Conservation (phyloP, 2,888 invertebrate species). For the Plebejus anna region DNA sequence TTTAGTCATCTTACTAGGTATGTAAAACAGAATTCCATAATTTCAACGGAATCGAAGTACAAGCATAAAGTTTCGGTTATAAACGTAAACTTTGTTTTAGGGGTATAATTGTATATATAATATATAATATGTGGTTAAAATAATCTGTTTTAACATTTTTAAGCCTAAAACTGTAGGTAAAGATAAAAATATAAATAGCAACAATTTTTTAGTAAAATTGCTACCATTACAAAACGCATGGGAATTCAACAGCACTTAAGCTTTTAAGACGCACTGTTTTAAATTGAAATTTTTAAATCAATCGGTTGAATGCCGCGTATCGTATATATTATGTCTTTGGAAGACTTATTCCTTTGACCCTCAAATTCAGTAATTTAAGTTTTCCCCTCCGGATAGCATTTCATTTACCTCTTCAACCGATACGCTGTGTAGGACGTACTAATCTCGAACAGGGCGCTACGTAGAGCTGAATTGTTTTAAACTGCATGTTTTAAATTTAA, state of each 20-base stretch:
- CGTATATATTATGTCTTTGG: conserved; percentile 53
- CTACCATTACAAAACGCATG: too few species aligned
- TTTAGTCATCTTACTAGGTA: not conserved
- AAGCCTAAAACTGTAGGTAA: not conserved
- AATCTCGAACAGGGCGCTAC: conserved; percentile 62
- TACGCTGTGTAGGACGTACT: conserved; percentile 79
- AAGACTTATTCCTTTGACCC: conserved; percentile 79
- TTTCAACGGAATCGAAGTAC: not conserved
- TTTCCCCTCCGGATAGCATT: conserved; percentile 80
- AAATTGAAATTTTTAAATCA: conserved; percentile 55
- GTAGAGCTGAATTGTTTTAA: conserved; percentile 47
- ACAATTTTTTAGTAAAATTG: too few species aligned
- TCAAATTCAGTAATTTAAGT: conserved; percentile 80
- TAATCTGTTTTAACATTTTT: too few species aligned
- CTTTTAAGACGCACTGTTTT: not conserved
- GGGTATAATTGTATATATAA: too few species aligned
- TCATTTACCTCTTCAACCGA: conserved; percentile 81
- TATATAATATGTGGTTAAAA: too few species aligned
- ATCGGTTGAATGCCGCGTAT: conserved; percentile 59
- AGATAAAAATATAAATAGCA: not conserved
- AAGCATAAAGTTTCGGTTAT: too few species aligned
- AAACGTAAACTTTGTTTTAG: too few species aligned
- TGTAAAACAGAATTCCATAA: not conserved
- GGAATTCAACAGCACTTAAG: not conserved
- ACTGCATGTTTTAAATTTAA: not conserved